phyloP scores from a whole-genome alignment of 2,888 invertebrate genomes.

The Conomelus anceps region DNA sequence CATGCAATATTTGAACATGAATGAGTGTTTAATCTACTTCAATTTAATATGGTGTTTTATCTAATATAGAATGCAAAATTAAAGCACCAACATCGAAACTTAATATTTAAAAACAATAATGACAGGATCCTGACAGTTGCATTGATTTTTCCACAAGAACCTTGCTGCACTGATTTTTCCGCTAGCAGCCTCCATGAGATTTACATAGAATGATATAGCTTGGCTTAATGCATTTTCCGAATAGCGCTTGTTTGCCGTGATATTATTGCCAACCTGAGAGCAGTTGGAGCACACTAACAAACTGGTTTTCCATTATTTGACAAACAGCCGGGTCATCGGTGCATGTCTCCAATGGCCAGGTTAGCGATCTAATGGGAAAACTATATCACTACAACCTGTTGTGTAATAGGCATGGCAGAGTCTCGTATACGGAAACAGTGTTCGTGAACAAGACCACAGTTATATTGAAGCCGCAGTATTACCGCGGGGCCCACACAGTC shows the following conservation, averaged over 20 bases:
- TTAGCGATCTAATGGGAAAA: not conserved
- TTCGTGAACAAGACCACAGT: not conserved
- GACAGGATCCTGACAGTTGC: no score
- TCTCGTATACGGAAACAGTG: not conserved
- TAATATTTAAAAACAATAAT: no score
- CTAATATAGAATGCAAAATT: no score
- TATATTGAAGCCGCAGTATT: not conserved
- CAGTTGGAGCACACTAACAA: not conserved
- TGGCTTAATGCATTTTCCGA: not conserved
- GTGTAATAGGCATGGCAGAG: not conserved
- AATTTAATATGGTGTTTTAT: no score
- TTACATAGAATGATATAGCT: not conserved
- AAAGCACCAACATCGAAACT: no score
- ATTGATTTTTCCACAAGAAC: no score
- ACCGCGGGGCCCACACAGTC: not conserved
- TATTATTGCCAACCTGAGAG: not conserved
- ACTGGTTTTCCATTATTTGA: not conserved
- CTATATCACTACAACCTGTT: not conserved
- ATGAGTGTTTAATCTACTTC: no score
- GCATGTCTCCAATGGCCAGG: not conserved
- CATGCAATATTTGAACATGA: no score
- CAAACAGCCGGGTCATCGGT: not conserved
- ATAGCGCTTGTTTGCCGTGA: not conserved
- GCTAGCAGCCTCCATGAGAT: not conserved
- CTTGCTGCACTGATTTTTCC: not conserved